A percentile compares a stretch with the other conserved stretches of the same genome.
phyloP scores from a whole-genome alignment of 2,888 invertebrate genomes.

The Drosophila pegasa region DNA sequence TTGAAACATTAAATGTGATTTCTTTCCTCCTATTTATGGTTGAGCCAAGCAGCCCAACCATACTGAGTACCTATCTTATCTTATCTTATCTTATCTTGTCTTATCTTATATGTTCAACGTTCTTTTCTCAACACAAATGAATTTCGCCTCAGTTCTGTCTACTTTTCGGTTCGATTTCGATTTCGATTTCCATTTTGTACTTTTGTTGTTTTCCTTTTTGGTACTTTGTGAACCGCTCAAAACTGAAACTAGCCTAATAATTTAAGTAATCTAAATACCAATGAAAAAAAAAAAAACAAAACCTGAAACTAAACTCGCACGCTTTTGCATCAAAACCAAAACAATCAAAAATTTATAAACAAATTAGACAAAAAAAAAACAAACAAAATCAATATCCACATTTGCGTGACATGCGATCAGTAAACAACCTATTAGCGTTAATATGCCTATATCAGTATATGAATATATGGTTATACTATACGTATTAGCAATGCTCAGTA shows the following conservation, averaged over 20 bases:
- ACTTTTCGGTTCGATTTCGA: conserved; percentile 46
- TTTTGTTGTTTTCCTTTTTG: conserved; percentile 49
- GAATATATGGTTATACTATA: conserved; percentile 54
- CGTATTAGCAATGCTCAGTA: conserved; percentile 75
- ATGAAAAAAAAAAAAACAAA: conserved; percentile 48
- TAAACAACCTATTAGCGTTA: conserved; percentile 51
- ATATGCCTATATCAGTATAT: conserved; percentile 65
- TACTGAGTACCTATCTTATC: conserved; percentile 28
- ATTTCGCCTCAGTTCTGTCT: conserved; percentile 47
- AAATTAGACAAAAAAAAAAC: conserved; percentile 40
- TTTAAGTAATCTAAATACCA: conserved; percentile 67
- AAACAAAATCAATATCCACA: conserved; percentile 53
- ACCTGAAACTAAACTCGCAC: conserved; percentile 82
- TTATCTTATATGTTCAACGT: conserved; percentile 30
- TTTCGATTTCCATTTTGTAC: conserved; percentile 38
- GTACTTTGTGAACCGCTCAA: conserved; percentile 74
- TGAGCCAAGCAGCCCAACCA: neutral
- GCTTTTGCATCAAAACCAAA: conserved; percentile 83
- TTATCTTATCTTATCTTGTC: conserved; percentile 18
- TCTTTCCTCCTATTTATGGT: conserved; percentile 35
- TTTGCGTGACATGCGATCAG: conserved; percentile 76
- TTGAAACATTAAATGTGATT: conserved; percentile 30
- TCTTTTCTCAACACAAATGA: conserved; percentile 35
- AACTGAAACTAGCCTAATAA: conserved; percentile 79
- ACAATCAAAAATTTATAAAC: conserved; percentile 33